Evolutionary conservation across 2,888 invertebrate genomes (phyloP).

Genomic region (Epinotia bilunana): DNA sequence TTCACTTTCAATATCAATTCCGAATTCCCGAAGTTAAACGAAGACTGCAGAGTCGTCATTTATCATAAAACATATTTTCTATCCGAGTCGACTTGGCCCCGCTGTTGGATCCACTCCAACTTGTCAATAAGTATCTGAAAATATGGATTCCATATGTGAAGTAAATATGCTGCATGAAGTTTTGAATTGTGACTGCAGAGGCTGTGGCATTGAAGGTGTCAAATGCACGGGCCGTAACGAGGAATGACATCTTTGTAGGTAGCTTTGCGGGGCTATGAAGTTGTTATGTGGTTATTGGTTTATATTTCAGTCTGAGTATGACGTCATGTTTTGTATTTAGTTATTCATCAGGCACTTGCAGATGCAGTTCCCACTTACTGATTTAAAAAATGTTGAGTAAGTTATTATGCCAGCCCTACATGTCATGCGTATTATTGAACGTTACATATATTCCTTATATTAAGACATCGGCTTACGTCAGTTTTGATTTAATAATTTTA

Average conservation of each 20-base stretch:
- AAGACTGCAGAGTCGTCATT: slow-evolving; percentile 14
- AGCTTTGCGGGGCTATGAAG: neutral
- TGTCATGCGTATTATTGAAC: too few species aligned
- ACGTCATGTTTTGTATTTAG: too few species aligned
- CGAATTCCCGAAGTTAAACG: neutral
- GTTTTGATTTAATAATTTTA: too few species aligned
- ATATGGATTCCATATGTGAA: slow-evolving; percentile 32
- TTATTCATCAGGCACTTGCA: too few species aligned
- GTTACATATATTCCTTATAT: too few species aligned
- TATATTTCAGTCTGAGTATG: neutral
- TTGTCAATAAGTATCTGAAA: slow-evolving; percentile 32
- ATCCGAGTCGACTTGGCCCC: slow-evolving; percentile 7
- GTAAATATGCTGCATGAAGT: slow-evolving; percentile 26
- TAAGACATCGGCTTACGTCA: too few species aligned
- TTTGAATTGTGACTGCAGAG: slow-evolving; percentile 23
- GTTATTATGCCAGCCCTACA: too few species aligned
- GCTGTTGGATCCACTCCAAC: slow-evolving; percentile 29
- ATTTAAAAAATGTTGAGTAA: too few species aligned
- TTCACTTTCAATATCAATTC: slow-evolving; percentile 1
- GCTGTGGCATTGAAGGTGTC: slow-evolving; percentile 12
- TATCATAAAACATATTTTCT: slow-evolving; percentile 30
- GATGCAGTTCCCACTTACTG: too few species aligned
- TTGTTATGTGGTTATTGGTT: neutral
- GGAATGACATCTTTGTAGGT: slow-evolving; percentile 22
- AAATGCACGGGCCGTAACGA: slow-evolving; percentile 23